These are phyloP conservation scores for Ruditapes philippinarum DNA, from an alignment of 1,140 invertebrate species.

Conservation along the genomic window DNA sequence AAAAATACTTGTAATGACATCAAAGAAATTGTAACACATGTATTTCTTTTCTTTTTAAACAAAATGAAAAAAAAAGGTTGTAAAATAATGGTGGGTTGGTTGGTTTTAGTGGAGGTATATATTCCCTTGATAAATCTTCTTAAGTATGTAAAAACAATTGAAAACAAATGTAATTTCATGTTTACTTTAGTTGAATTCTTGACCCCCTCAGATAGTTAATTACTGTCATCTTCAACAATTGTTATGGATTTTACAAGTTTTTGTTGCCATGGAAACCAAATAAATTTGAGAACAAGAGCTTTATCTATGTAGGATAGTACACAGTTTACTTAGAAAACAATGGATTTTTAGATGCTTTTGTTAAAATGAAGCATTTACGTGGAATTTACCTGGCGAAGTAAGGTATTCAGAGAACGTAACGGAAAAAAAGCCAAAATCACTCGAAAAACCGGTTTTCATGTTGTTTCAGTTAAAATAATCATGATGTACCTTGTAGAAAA, in stretches of 20 bases:
- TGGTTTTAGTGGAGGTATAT: too few relatives aligned
- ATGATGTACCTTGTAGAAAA: slow-evolving; percentile 40
- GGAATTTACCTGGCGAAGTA: slow-evolving; percentile 59
- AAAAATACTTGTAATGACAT: not conserved
- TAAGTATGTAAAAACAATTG: slow-evolving; percentile 51
- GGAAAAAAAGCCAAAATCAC: slow-evolving; percentile 21
- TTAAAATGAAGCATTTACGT: slow-evolving; percentile 67
- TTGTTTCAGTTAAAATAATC: slow-evolving; percentile 49
- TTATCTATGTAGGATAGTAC: slow-evolving; percentile 65
- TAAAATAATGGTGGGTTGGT: not conserved
- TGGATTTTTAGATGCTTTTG: slow-evolving; percentile 68
- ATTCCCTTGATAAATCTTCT: not conserved
- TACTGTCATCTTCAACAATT: slow-evolving; percentile 63
- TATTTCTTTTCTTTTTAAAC: too few relatives aligned
- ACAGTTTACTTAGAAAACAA: slow-evolving; percentile 66
- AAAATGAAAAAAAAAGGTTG: not conserved
- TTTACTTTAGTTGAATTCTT: slow-evolving; percentile 48
- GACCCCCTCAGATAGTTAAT: slow-evolving; percentile 43
- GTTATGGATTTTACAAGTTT: slow-evolving; percentile 63
- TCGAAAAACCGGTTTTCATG: slow-evolving; percentile 28
- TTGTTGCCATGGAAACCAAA: slow-evolving; percentile 61
- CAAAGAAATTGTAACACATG: not conserved
- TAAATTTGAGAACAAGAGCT: slow-evolving; percentile 64
- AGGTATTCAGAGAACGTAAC: slow-evolving; percentile 47
- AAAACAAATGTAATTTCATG: slow-evolving; percentile 46